These are phyloP conservation scores for Hyperopisus bebe DNA, from an alignment of 2,113 vertebrate genomes.

Conservation along the genomic window DNA sequence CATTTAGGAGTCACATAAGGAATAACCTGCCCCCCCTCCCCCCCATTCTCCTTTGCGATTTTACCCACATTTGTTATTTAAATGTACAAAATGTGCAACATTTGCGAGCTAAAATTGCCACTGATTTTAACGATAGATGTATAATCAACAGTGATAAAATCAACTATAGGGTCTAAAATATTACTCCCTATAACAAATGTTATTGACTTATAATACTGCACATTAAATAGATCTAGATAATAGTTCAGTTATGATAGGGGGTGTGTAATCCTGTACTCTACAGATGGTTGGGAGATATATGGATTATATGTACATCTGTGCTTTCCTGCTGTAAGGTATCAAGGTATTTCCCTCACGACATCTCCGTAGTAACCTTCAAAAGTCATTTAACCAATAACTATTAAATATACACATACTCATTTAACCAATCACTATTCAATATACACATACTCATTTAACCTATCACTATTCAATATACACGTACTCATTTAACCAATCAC, in stretches of 20 bases:
- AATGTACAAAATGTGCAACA: neutral
- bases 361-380: neutral
- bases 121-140: neutral
- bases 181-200: neutral
- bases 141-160: neutral
- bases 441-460: neutral
- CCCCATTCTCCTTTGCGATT: neutral
- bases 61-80: neutral
- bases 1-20: neutral
- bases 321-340: neutral
- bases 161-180: neutral
- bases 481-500: constrained; percentile 46
- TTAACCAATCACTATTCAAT: constrained; percentile 48
- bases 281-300: neutral
- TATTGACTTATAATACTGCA: neutral
- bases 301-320: neutral
- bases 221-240: neutral
- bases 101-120: neutral
- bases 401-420: too few species aligned
- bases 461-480: too few species aligned
- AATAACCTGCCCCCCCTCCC: neutral
- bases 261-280: neutral
- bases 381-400: constrained; percentile 36
- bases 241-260: neutral
- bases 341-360: neutral